A percentile compares a stretch with the other conserved stretches of the same genome.
phyloP scores from a whole-genome alignment of 2,888 invertebrate species.

The Taenaris catops region DNA sequence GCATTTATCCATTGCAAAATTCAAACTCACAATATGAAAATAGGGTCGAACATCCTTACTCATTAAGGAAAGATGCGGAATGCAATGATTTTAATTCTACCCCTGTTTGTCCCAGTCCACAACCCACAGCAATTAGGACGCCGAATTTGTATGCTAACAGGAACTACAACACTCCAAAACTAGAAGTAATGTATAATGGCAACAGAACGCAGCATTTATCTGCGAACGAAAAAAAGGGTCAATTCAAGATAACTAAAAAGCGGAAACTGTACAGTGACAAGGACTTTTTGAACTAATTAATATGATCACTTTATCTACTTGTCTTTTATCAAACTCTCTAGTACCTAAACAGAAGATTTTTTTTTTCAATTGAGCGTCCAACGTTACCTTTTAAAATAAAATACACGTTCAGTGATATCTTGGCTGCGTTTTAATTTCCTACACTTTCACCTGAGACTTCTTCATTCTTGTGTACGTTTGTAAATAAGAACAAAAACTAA shows the following conservation, averaged over 20 bases:
- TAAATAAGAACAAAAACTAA: neutral
- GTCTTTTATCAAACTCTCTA: slow-evolving; percentile 7
- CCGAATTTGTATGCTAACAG: slow-evolving; percentile 23
- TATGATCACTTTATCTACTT: slow-evolving; percentile 4
- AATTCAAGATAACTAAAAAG: slow-evolving; percentile 63
- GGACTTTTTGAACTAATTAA: slow-evolving; percentile 57
- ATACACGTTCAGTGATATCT: slow-evolving; percentile 27
- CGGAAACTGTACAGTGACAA: slow-evolving; percentile 65
- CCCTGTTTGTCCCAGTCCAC: slow-evolving; percentile 33
- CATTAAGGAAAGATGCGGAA: slow-evolving; percentile 38
- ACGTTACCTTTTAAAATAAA: slow-evolving; percentile 29
- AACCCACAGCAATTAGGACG: slow-evolving; percentile 29
- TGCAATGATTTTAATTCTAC: slow-evolving; percentile 29
- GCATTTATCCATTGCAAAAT: slow-evolving; percentile 42
- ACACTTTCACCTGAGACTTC: slow-evolving; percentile 28
- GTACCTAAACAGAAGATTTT: no score
- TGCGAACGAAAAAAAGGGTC: slow-evolving; percentile 50
- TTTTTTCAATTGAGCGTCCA: slow-evolving; percentile 22
- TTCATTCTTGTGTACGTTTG: slow-evolving; percentile 9
- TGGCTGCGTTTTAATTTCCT: slow-evolving; percentile 28
- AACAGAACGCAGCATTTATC: slow-evolving; percentile 35
- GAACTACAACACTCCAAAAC: slow-evolving; percentile 31
- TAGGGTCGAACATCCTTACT: slow-evolving; percentile 61
- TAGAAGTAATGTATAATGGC: slow-evolving; percentile 58
- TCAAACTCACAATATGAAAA: slow-evolving; percentile 33